Conservation (phyloP, 2,797 vertebrate species). For the Rhynchonycteris naso region DNA sequence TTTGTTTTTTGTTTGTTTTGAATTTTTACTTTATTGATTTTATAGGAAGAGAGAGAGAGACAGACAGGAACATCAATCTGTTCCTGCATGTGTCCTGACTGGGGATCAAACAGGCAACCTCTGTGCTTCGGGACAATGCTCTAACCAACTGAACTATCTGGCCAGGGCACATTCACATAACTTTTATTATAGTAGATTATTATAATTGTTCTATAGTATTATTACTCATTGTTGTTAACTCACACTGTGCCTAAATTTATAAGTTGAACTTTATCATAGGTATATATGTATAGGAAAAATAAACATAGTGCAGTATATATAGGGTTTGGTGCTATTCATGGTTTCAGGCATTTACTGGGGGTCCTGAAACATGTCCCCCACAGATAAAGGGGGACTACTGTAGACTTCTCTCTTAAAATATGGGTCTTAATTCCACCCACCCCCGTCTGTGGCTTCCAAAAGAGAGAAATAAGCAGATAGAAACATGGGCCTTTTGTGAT, state of each 20-base stretch:
- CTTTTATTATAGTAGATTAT: neutral
- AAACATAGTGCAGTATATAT: neutral
- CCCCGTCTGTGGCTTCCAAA: neutral
- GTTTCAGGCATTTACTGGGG: neutral
- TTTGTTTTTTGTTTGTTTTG: neutral
- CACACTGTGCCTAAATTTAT: neutral
- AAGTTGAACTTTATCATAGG: neutral
- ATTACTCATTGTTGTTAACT: neutral
- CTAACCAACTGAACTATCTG: too few species aligned
- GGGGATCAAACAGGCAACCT: too few species aligned
- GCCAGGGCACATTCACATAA: neutral
- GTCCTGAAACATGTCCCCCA: neutral
- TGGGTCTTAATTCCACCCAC: neutral
- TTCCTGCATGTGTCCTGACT: too few species aligned
- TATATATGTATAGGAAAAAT: neutral
- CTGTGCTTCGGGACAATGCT: too few species aligned
- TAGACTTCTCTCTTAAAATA: neutral
- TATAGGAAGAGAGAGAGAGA: too few species aligned
- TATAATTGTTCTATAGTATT: neutral
- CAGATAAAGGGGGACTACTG: neutral
- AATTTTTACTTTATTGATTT: too few species aligned
- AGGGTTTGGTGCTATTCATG: neutral
- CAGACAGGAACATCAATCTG: too few species aligned
- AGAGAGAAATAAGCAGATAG: neutral
- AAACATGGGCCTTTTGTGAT: neutral